Evolutionary conservation across 1,140 invertebrate genomes (phyloP).

Genomic region (Spodoptera frugiperda): DNA sequence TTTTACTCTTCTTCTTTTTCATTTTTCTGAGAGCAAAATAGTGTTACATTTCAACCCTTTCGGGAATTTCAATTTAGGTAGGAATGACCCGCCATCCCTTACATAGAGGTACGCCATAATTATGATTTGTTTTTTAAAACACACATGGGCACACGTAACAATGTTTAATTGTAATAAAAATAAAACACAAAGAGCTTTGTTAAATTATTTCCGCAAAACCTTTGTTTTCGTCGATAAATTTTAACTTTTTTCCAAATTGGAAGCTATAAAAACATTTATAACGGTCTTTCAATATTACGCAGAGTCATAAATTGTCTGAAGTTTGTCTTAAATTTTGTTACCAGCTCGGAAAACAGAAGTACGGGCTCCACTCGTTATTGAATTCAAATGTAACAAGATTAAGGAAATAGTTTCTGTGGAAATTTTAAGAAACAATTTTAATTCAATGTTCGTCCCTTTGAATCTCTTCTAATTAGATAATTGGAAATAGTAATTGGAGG

Average conservation of each 20-base stretch:
- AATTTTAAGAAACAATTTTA: too few relatives aligned
- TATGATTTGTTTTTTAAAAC: conserved; percentile 30
- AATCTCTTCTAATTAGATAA: too few relatives aligned
- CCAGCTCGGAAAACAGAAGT: conserved; percentile 1
- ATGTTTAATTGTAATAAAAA: conserved; percentile 5
- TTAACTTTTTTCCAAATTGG: conserved; percentile 12
- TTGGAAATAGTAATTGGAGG: too few relatives aligned
- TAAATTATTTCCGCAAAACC: conserved; percentile 6
- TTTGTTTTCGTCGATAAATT: not conserved
- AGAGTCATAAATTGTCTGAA: conserved; percentile 29
- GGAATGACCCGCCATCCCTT: not conserved
- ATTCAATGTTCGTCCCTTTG: too few relatives aligned
- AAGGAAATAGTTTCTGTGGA: not conserved
- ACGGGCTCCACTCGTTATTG: not conserved
- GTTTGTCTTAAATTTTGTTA: conserved; percentile 10
- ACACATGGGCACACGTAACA: not conserved
- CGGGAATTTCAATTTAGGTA: conserved; percentile 9
- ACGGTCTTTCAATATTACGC: conserved; percentile 16
- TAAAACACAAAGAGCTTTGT: not conserved
- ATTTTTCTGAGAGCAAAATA: not conserved
- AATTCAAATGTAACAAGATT: conserved; percentile 9
- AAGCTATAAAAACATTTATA: conserved; percentile 28
- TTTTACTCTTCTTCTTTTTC: too few relatives aligned
- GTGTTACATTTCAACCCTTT: not conserved
- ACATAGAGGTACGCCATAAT: conserved; percentile 9